Conservation (phyloP, 2,113 vertebrate species). For the Ceratotherium simum region DNA sequence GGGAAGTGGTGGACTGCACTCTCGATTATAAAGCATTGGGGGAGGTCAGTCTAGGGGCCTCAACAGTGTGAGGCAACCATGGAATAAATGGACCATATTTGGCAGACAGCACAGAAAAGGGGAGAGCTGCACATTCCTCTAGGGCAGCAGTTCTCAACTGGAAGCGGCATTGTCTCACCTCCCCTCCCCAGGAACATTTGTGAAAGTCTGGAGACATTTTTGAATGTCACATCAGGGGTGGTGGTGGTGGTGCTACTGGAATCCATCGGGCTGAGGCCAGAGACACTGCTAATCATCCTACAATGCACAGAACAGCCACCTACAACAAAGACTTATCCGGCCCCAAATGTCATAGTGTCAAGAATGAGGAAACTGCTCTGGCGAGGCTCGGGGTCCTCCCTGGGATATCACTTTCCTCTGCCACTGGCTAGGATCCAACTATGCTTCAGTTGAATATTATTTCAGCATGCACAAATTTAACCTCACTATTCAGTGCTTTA, state of each 20-base stretch:
- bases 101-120: background rate
- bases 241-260: background rate
- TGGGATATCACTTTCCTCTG: conserved; percentile 56
- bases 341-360: background rate
- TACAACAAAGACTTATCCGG: background rate
- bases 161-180: background rate
- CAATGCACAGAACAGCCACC: accelerated
- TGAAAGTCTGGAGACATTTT: background rate
- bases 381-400: background rate
- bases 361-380: background rate
- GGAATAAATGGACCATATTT: background rate
- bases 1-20: background rate
- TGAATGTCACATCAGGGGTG: background rate
- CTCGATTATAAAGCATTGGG: background rate
- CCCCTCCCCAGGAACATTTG: no score
- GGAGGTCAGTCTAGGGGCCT: background rate
- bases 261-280: background rate
- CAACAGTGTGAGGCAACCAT: accelerated
- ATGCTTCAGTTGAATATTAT: conserved; percentile 75
- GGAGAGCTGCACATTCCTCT: background rate
- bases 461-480: conserved; percentile 70
- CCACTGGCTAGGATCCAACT: conserved; percentile 72
- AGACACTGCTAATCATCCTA: background rate
- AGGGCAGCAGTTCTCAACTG: background rate
- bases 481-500: conserved; percentile 61